phyloP scores from a whole-genome alignment of 2,797 vertebrate genomes.

The Rhinella marina region DNA sequence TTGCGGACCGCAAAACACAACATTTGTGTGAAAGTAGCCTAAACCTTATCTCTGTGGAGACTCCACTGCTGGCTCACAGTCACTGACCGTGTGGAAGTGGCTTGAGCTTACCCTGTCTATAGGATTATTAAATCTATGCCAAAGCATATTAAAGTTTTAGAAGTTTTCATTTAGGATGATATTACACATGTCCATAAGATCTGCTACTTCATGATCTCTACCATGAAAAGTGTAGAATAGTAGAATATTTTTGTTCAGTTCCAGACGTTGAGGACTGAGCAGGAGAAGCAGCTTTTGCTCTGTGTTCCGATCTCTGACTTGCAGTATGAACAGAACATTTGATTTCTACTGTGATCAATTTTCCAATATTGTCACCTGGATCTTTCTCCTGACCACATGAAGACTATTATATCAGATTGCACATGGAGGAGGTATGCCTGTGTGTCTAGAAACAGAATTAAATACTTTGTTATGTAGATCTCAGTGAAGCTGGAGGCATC shows the following conservation, averaged over 20 bases:
- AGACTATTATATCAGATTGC: conserved; percentile 14
- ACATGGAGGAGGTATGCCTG: neutral
- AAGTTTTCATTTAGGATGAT: too few species aligned
- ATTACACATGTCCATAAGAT: too few species aligned
- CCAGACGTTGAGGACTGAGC: neutral
- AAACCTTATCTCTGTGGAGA: too few species aligned
- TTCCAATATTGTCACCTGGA: conserved; percentile 12
- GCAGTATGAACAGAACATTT: conserved; percentile 37
- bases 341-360: conserved; percentile 15
- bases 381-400: conserved; percentile 10
- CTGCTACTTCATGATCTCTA: neutral
- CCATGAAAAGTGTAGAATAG: too few species aligned
- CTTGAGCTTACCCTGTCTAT: too few species aligned
- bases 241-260: neutral
- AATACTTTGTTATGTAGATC: conserved; percentile 37
- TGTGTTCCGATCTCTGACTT: neutral
- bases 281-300: neutral
- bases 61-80: too few species aligned
- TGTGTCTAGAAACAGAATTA: neutral
- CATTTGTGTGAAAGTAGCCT: too few species aligned
- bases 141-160: too few species aligned
- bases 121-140: too few species aligned
- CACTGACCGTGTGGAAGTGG: too few species aligned
- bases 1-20: too few species aligned
- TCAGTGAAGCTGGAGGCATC: conserved; percentile 7